Base-by-base conservation (phyloP, 2,797 vertebrate species). In the Paramormyrops hopkinsi region DNA sequence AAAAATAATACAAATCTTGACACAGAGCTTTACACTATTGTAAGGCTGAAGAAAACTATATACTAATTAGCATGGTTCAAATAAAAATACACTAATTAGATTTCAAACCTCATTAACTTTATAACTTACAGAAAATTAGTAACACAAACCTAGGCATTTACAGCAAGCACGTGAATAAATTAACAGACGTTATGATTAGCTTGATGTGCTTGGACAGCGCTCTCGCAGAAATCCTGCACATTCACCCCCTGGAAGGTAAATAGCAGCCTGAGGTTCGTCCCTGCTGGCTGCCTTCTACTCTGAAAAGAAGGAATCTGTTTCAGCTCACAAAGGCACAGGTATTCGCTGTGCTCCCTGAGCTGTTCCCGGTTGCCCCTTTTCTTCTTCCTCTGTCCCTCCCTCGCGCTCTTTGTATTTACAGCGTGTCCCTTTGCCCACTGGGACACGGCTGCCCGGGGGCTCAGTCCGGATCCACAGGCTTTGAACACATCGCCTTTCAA, bases 381-480 rank as follows among this genome's bases (percentile, higher is more conserved):
- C 59, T 69, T 73, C 65, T 33, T 33, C 12, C 65, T 73, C 29
- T 73, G 65, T 73, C 65, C 65, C 65, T 33, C 65, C 29, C 8
- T 65, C 22, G 3, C 17, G 9, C 29, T 88, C 25, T 89, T 22
- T 50, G 41, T 59, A 29, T 62, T 19, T 89, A 37, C 88, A 44
- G 9, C 48, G 19, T 29, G 29, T 62, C 76, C 46, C 59, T 48
- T 59, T 51, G 14, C 83, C 88, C 54, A 17, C 44, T 56, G 88
- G 79, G 76, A 84, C 54, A 46, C 9, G 5, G 29, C 73, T 88
- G 69, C 50, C 62, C 44, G 86, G 3, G 22, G 22, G 69, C 73
- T 29, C 48, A 56, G 50, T 89, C 65, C 53, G 37, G 73, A 84
- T 83, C 76, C 82, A 50, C 65, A 83, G n/a, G 69, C 88, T 84